Evolutionary conservation across 2,113 vertebrate species (phyloP).

Genomic region (Aptenodytes forsteri): DNA sequence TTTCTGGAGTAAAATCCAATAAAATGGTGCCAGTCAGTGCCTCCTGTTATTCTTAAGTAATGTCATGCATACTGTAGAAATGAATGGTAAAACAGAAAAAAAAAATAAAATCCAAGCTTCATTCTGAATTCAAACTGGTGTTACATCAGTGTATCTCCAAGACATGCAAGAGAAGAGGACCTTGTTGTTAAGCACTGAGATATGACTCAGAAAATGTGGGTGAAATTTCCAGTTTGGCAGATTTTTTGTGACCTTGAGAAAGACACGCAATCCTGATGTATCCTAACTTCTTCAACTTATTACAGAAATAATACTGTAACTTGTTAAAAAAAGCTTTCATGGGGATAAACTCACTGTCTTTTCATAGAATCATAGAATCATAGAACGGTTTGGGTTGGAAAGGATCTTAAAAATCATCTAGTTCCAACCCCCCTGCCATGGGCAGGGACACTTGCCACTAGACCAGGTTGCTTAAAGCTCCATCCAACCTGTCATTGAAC

Average conservation of each 20-base stretch:
- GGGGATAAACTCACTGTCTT: not conserved
- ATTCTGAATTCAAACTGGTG: not conserved
- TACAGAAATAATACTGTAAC: not conserved
- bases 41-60: not conserved
- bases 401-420: too few relatives aligned
- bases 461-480: too few relatives aligned
- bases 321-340: not conserved
- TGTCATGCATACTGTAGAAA: not conserved
- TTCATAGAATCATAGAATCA: not conserved
- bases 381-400: too few relatives aligned
- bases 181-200: not conserved
- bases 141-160: not conserved
- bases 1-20: not conserved
- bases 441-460: too few relatives aligned
- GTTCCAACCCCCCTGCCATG: too few relatives aligned
- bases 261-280: not conserved
- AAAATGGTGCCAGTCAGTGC: not conserved
- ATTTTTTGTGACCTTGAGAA: not conserved
- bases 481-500: too few relatives aligned
- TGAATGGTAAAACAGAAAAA: not conserved
- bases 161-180: not conserved
- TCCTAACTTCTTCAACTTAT: not conserved
- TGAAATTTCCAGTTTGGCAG: not conserved
- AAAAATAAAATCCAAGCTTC: not conserved
- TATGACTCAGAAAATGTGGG: not conserved